Conservation (phyloP, 2,113 vertebrate species). For the Mionectes macconnelli region DNA sequence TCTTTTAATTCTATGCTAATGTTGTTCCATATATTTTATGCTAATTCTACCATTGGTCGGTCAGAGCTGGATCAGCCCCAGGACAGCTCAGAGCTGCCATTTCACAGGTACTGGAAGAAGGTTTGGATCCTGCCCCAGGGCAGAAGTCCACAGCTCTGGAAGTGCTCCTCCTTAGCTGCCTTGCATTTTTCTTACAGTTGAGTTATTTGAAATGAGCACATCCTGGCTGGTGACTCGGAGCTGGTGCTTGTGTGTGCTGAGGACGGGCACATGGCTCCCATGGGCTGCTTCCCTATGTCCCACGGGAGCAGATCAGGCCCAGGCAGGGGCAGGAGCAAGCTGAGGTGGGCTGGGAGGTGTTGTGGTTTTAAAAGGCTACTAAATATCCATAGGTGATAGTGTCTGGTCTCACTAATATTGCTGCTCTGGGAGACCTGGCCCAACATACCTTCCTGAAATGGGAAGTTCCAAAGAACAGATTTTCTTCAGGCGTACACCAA, state of each 20-base stretch:
- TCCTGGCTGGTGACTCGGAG: background rate
- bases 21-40: background rate
- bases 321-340: background rate
- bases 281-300: background rate
- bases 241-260: background rate
- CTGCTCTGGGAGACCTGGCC: background rate
- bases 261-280: rapidly evolving
- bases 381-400: rapidly evolving
- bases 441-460: background rate
- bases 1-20: background rate
- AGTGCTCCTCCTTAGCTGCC: background rate
- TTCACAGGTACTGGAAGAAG: background rate
- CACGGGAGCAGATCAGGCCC: background rate
- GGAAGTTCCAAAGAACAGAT: background rate
- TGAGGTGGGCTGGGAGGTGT: rapidly evolving
- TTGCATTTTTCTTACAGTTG: background rate
- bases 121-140: background rate
- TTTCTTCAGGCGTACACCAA: background rate
- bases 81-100: background rate
- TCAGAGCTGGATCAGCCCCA: background rate
- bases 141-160: background rate
- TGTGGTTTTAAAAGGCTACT: background rate
- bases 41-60: background rate
- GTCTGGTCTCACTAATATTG: rapidly evolving
- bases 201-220: background rate